These are phyloP conservation scores for Zhengitettix transpicula DNA, from an alignment of 2,888 invertebrate species.

Conservation along the genomic window DNA sequence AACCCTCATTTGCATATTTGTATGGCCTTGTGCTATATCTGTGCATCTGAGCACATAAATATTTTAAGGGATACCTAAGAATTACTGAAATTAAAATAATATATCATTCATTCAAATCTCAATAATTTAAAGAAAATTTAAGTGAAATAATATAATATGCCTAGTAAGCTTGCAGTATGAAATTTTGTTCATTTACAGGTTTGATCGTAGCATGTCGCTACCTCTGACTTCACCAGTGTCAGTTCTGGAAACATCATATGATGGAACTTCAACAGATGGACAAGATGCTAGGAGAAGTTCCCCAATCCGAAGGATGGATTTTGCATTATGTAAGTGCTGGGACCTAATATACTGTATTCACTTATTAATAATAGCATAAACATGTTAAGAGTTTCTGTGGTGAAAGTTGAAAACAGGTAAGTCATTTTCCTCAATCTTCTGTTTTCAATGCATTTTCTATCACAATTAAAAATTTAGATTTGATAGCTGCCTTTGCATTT, in stretches of 20 bases:
- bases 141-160: too few species aligned
- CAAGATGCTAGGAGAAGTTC: slow-evolving; percentile 34
- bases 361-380: neutral
- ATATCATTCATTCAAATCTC: too few species aligned
- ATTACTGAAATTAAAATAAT: too few species aligned
- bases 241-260: slow-evolving; percentile 31
- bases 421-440: slow-evolving; percentile 1
- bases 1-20: too few species aligned
- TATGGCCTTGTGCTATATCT: too few species aligned
- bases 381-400: slow-evolving; percentile 6
- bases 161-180: too few species aligned
- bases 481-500: too few species aligned
- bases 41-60: too few species aligned
- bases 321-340: slow-evolving; percentile 64
- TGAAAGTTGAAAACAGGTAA: slow-evolving; percentile 16
- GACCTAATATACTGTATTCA: neutral
- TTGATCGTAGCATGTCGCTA: slow-evolving; percentile 53
- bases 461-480: too few species aligned
- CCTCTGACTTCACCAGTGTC: slow-evolving; percentile 36
- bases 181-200: slow-evolving; percentile 29
- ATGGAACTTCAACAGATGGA: slow-evolving; percentile 24
- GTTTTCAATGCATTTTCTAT: too few species aligned
- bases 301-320: slow-evolving; percentile 59
- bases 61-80: too few species aligned
- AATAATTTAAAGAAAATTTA: too few species aligned